Percentiles rank a stretch among this genome's conserved stretches.
Conservation (phyloP, 64 coral and sea anemone genomes). For the Actinia equina region DNA sequence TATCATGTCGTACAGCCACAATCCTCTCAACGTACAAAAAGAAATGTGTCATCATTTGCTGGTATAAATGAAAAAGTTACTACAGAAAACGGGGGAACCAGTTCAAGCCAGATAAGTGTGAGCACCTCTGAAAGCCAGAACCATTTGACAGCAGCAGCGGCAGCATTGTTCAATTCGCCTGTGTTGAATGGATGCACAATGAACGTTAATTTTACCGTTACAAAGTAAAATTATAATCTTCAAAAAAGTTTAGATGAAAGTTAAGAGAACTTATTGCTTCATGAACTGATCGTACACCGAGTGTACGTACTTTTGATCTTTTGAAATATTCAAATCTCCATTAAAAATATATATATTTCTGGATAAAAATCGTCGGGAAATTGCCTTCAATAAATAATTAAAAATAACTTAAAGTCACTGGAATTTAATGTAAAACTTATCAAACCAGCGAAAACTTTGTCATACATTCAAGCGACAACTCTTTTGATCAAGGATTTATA, state of each 20-base stretch:
- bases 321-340: too few relatives aligned
- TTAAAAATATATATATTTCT: too few relatives aligned
- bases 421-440: too few relatives aligned
- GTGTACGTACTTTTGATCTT: too few relatives aligned
- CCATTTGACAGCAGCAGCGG: neutral
- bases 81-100: neutral
- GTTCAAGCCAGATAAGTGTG: neutral
- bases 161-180: neutral
- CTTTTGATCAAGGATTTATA: too few relatives aligned
- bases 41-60: neutral
- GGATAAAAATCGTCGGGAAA: too few relatives aligned
- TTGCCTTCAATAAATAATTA: too few relatives aligned
- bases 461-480: too few relatives aligned
- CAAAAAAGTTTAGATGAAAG: neutral
- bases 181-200: neutral
- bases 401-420: too few relatives aligned
- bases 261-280: neutral
- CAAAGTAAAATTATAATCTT: neutral
- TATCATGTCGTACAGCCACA: constrained; percentile 34
- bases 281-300: too few relatives aligned
- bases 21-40: constrained; percentile 14
- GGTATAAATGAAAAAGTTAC: neutral
- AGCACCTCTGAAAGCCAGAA: neutral
- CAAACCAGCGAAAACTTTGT: too few relatives aligned
- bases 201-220: neutral